Base-by-base conservation (phyloP, 2,888 invertebrate genomes). In the Cyclophora albipunctata region DNA sequence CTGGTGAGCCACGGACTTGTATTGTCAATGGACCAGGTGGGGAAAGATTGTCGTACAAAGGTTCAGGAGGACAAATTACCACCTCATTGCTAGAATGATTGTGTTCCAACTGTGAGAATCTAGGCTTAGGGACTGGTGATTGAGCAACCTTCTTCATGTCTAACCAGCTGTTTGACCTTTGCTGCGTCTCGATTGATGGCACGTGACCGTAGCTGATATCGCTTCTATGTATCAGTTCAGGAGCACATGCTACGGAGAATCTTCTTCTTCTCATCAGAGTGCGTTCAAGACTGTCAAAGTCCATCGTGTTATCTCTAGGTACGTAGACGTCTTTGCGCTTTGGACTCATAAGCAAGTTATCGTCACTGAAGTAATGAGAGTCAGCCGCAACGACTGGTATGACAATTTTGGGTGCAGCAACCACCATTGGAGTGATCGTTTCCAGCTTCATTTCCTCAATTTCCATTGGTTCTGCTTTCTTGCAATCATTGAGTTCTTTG, bases 1-100 rank as follows among this genome's bases (percentile, higher is more conserved):
- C 90, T 0, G 95, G 92, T 89, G 70, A 93, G 78, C 81, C 95
- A 91, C 76, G 92, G 84, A 96, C 94, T 83, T 95, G 93, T 55
- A 96, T 96, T 5, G 95, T 93, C 64, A 96, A 84, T 54, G 94
- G 93, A 3, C 95, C 95, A 0, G 94, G 94, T 55, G 93, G 93
- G 41, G 70, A 69, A 34, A 81, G 51, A 50, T 91, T 89, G 55
- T 89, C 86, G n/a, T 91, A 91, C 37, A 88, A 72, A 2, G 87
- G 87, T 42, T 90, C 89, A 34, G 81, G 71, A 40, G 86, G 91
- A 63, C 92, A 91, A 0, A 94, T 91, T 66, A 93, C 93, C 5
- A 94, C 91, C 75, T 94, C 93, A 65, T 92, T 93, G 0, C 92
- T 91, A 47, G 92, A 73, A 45, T 62, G 87, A 46, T 67, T 79